These are phyloP conservation scores for Osmerus mordax DNA, from an alignment of 2,113 vertebrate species.

Conservation along the genomic window DNA sequence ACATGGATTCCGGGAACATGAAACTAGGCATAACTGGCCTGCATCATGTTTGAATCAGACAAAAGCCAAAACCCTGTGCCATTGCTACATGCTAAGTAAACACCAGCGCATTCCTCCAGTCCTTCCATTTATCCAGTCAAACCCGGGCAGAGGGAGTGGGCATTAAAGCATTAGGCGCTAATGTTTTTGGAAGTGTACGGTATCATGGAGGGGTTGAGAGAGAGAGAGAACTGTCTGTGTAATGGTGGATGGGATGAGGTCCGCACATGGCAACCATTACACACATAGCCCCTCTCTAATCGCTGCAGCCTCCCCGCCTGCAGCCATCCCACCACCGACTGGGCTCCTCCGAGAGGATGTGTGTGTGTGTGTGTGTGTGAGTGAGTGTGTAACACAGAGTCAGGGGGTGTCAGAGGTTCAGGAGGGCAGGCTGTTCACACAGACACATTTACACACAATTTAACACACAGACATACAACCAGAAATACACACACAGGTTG, in stretches of 20 bases:
- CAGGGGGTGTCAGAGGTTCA: conserved; percentile 72
- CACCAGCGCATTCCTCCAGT: conserved; percentile 58
- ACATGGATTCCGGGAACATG: conserved; percentile 9
- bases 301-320: conserved; percentile 71
- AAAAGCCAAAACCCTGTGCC: conserved; percentile 38
- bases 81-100: conserved; percentile 52
- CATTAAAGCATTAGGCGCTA: conserved; percentile 79
- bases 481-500: conserved; percentile 10
- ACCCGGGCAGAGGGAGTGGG: conserved; percentile 60
- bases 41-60: conserved; percentile 49
- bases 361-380: conserved; percentile 4
- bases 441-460: conserved; percentile 58
- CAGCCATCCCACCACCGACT: conserved; percentile 72
- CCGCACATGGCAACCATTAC: conserved; percentile 81
- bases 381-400: conserved; percentile 42
- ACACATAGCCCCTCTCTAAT: conserved; percentile 73
- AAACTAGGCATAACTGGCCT: conserved; percentile 14
- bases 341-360: conserved; percentile 27
- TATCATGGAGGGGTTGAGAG: conserved; percentile 63
- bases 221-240: conserved; percentile 42
- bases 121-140: conserved; percentile 68
- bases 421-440: conserved; percentile 74
- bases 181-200: conserved; percentile 79
- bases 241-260: conserved; percentile 67
- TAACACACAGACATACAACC: conserved; percentile 42